Percentiles rank a stretch among this genome's conserved stretches.
Conservation (phyloP, 2,888 invertebrate genomes). For the Orchesella flavescens region DNA sequence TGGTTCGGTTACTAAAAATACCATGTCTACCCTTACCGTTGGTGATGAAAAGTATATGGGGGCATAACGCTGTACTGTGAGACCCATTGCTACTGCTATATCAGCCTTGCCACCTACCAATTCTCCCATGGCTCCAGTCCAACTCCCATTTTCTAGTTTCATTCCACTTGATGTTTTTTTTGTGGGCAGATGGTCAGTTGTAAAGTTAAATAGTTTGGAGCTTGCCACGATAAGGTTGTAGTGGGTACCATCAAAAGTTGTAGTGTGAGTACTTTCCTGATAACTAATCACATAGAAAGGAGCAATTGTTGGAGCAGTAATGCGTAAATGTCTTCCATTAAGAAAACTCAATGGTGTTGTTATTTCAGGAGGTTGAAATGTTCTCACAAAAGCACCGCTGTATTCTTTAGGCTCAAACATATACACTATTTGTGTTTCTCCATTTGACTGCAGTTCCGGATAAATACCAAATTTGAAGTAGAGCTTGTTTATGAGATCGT, state of each 20-base stretch:
- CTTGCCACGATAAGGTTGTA: constrained; percentile 14
- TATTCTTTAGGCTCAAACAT: constrained; percentile 3
- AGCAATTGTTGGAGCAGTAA: background rate
- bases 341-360: background rate
- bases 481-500: background rate
- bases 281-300: constrained; percentile 4
- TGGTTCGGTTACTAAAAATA: constrained; percentile 35
- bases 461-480: constrained; percentile 18
- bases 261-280: background rate
- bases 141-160: constrained; percentile 47
- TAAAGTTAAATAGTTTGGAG: background rate
- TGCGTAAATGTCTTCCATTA: background rate
- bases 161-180: constrained; percentile 2
- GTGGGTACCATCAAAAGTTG: constrained; percentile 16
- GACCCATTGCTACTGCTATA: constrained; percentile 34
- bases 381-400: background rate
- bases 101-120: constrained; percentile 30
- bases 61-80: constrained; percentile 19
- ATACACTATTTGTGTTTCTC: background rate
- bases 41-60: constrained; percentile 22
- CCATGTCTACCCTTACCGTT: constrained; percentile 26
- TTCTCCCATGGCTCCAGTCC: constrained; percentile 49
- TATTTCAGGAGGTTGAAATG: background rate
- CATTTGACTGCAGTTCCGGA: background rate
- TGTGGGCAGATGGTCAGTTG: background rate